A percentile compares a stretch with the other conserved stretches of the same genome.
These are phyloP conservation scores for Cryptus viduatorius DNA, from an alignment of 2,888 invertebrate species.

Conservation along the genomic window DNA sequence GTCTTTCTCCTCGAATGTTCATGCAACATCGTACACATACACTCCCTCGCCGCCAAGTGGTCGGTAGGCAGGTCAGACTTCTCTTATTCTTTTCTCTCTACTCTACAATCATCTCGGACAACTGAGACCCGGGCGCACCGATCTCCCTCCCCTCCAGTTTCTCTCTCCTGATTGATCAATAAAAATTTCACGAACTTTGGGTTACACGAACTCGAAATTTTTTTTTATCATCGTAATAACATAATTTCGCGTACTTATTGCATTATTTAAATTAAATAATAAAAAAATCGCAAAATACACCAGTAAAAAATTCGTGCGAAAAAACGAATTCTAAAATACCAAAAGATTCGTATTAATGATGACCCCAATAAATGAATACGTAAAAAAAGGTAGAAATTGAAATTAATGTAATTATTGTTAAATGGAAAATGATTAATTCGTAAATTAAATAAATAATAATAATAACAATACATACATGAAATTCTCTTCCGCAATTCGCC, in stretches of 20 bases:
- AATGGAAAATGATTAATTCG: no score
- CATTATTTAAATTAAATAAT: background rate
- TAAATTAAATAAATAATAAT: no score
- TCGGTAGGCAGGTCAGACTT: slow-evolving; percentile 20
- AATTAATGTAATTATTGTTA: no score
- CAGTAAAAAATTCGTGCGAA: no score
- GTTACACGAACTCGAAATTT: slow-evolving; percentile 17
- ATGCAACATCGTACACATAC: slow-evolving; percentile 8
- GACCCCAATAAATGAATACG: no score
- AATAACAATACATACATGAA: background rate
- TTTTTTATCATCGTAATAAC: slow-evolving; percentile 43
- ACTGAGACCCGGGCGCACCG: background rate
- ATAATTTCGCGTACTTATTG: slow-evolving; percentile 22
- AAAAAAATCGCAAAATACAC: no score
- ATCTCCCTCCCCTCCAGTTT: background rate
- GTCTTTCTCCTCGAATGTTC: background rate
- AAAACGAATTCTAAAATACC: no score
- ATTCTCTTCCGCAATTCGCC: slow-evolving; percentile 31
- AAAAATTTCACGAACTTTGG: slow-evolving; percentile 28
- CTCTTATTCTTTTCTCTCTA: slow-evolving; percentile 43
- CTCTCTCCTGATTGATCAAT: slow-evolving; percentile 44
- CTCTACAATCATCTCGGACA: slow-evolving; percentile 56
- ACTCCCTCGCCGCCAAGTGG: slow-evolving; percentile 32
- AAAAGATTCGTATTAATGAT: no score
- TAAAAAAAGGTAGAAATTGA: no score